A percentile compares a stretch with the other conserved stretches of the same genome.
Conservation (phyloP, 1,140 invertebrate species). For the Euwallacea similis region DNA sequence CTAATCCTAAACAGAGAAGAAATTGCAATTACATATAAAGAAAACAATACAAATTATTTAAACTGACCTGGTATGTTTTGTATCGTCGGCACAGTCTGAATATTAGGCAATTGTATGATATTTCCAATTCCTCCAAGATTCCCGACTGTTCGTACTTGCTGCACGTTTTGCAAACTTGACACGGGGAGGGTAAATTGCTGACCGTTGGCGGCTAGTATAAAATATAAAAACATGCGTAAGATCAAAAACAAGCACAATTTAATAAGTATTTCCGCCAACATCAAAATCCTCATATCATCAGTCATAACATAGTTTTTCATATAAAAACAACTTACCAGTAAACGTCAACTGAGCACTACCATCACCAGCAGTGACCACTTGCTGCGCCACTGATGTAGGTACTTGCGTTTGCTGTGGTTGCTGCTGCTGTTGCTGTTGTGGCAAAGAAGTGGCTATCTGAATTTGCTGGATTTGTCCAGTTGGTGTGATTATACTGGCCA, state of each 20-base stretch:
- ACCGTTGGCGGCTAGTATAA: slow-evolving; percentile 62
- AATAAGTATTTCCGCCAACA: too few relatives aligned
- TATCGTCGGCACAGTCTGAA: slow-evolving; percentile 52
- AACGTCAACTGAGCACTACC: slow-evolving; percentile 32
- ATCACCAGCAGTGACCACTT: slow-evolving; percentile 25
- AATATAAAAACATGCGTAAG: too few relatives aligned
- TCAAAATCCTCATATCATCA: too few relatives aligned
- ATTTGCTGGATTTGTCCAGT: slow-evolving; percentile 82
- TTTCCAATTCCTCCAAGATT: slow-evolving; percentile 46
- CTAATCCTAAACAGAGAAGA: slow-evolving; percentile 60
- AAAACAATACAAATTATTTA: slow-evolving; percentile 2
- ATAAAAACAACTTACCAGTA: slow-evolving; percentile 24
- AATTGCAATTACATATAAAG: slow-evolving; percentile 12
- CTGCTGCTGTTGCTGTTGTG: slow-evolving; percentile 43
- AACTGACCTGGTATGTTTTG: slow-evolving; percentile 53
- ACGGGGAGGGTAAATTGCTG: slow-evolving; percentile 67
- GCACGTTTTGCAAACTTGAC: slow-evolving; percentile 65
- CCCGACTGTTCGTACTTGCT: slow-evolving; percentile 47
- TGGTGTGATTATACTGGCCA: slow-evolving; percentile 84
- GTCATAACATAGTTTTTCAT: not conserved
- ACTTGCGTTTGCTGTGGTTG: slow-evolving; percentile 20
- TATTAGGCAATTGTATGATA: slow-evolving; percentile 53
- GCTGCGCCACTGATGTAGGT: slow-evolving; percentile 47
- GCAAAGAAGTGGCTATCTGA: slow-evolving; percentile 55
- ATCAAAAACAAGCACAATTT: too few relatives aligned